Evolutionary conservation across 2,888 invertebrate genomes (phyloP).

Genomic region (Rotaria socialis): DNA sequence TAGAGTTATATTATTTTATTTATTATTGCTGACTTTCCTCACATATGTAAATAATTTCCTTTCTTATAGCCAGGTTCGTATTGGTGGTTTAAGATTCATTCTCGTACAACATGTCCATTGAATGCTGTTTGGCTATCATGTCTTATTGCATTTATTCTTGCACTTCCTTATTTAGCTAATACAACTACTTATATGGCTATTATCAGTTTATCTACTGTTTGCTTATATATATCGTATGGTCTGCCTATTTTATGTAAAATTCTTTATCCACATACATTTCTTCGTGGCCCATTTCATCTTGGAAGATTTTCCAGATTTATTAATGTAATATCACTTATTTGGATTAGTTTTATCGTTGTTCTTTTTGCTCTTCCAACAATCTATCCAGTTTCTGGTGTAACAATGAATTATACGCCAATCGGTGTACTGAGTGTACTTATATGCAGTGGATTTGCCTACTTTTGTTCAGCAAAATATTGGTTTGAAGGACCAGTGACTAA

Average conservation of each 20-base stretch:
- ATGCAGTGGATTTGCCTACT: neutral
- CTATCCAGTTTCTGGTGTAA: neutral
- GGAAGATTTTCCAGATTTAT: neutral
- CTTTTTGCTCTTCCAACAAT: neutral
- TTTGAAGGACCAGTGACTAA: neutral
- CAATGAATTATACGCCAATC: neutral
- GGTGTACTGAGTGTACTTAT: neutral
- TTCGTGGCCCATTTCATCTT: neutral
- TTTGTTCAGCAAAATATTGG: neutral
- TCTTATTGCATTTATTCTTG: neutral
- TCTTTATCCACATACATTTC: neutral
- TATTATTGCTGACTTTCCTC: too few species aligned
- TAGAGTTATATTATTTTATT: too few species aligned
- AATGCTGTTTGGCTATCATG: slow-evolving; percentile 3
- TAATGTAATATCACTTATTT: neutral
- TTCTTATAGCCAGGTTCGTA: neutral
- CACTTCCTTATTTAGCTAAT: neutral
- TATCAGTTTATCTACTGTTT: neutral
- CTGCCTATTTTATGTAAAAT: neutral
- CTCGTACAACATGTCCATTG: neutral
- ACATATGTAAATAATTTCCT: neutral
- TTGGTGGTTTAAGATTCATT: neutral
- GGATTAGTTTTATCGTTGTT: neutral
- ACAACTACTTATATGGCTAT: neutral
- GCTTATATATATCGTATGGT: neutral